Base-by-base conservation (phyloP, 1,140 invertebrate genomes). In the Drosophila willistoni region DNA sequence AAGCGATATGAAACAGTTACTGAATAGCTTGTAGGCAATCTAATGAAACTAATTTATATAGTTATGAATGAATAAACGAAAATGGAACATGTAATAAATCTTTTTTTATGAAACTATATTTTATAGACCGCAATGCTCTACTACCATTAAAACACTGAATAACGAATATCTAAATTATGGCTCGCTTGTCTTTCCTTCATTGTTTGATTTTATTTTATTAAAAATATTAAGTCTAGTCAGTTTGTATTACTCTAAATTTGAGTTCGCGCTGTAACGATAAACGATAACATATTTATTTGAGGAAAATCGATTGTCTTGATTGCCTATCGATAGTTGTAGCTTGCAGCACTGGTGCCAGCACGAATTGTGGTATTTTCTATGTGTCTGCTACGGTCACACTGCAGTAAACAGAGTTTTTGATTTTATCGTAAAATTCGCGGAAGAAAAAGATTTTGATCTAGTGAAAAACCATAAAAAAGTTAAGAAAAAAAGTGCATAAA, bases 81-180 rank as follows among this genome's bases (percentile, higher is more conserved):
- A 39, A 59, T 39, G 33, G 33, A 59, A 80, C 65, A 64, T 74
- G 19, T 51, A 14, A 81, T 29, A 36, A 70, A 78, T 86, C 71
- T 81, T 83, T 25, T 25, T 87, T 87, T 87, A 87, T 83, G 70
- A 77, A 89, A 89, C 79, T 80, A 89, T 89, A 86, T 79, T 83
- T 82, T 64, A 83, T 82, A 87, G 79, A 83, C 59, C 70, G 79
- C 83, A 86, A 86, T 86, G 83, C 79, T 86, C 79, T 87, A 83
- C 79, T 87, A 87, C 69, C 79, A 87, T 87, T 87, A 87, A 87
- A 51, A 89, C 73, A 83, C 79, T 83, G 73, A 87, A 74, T 39
- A 36, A 63, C 63, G 47, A 59, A 70, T 86, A 77, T 74, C 3
- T 39, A 39, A 13, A 39, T 39, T 39, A 13, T 13, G 12, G 3